Percentiles rank a stretch among this genome's conserved stretches.
Evolutionary conservation across 2,113 vertebrate genomes (phyloP).

Genomic region (Pungitius pungitius): DNA sequence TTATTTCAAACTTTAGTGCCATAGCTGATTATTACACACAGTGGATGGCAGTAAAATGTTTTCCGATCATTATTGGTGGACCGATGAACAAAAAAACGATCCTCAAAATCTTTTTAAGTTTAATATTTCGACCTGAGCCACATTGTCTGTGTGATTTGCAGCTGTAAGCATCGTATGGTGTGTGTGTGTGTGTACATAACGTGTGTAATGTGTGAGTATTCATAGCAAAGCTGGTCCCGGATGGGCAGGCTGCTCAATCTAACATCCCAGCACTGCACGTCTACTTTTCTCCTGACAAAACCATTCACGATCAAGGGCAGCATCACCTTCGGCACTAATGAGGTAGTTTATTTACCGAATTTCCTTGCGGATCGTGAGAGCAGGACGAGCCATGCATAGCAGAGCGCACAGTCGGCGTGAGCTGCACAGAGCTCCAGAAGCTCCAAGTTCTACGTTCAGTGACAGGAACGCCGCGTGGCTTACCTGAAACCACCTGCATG

Average conservation of each 20-base stretch:
- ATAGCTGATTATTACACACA: not conserved
- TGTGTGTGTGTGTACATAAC: too few relatives aligned
- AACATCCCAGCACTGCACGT: slow-evolving; percentile 52
- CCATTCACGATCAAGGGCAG: slow-evolving; percentile 68
- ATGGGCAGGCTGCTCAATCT: slow-evolving; percentile 40
- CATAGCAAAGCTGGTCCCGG: slow-evolving; percentile 33
- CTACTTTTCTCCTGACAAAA: slow-evolving; percentile 58
- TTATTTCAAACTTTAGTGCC: not conserved
- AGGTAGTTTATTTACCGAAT: slow-evolving; percentile 74
- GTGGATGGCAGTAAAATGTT: not conserved
- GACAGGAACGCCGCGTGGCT: slow-evolving; percentile 24
- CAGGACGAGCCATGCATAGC: slow-evolving; percentile 63
- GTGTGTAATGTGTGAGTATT: slow-evolving; percentile 20
- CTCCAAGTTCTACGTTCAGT: slow-evolving; percentile 34
- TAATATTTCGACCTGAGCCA: not conserved
- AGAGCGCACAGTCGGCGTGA: slow-evolving; percentile 63
- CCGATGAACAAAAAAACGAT: not conserved
- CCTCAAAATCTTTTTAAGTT: not conserved
- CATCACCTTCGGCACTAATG: slow-evolving; percentile 74
- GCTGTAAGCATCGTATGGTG: not conserved
- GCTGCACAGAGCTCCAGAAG: slow-evolving; percentile 45
- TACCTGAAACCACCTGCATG: slow-evolving; percentile 27
- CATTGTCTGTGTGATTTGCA: not conserved
- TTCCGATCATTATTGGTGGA: not conserved
- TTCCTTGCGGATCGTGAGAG: slow-evolving; percentile 63